Percentiles rank a stretch among this genome's conserved stretches.
phyloP scores from a whole-genome alignment of 2,113 vertebrate species.

The Cyphomyrus discorhynchus region DNA sequence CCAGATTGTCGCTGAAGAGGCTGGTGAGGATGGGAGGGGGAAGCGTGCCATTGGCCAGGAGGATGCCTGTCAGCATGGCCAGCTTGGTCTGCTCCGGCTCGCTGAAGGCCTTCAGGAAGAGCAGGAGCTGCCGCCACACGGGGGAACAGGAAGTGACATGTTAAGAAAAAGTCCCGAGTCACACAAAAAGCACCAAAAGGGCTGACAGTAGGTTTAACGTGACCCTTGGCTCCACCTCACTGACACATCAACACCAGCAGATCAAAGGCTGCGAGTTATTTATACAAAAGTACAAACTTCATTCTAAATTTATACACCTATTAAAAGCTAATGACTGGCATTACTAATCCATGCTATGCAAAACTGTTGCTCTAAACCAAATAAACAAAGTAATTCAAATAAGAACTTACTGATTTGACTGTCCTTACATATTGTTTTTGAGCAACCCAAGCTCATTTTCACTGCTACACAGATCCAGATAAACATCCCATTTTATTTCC shows the following conservation, averaged over 20 bases:
- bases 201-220: neutral
- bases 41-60: constrained; percentile 72
- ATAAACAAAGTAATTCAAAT: neutral
- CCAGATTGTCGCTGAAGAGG: constrained; percentile 82
- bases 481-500: neutral
- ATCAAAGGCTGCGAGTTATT: neutral
- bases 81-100: constrained; percentile 83
- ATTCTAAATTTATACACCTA: neutral
- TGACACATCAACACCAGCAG: neutral
- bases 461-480: neutral
- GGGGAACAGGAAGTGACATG: neutral
- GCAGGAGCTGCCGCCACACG: constrained; percentile 65
- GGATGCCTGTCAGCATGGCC: constrained; percentile 80
- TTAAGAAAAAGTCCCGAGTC: neutral
- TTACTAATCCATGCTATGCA: neutral
- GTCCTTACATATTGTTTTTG: neutral
- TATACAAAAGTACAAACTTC: neutral
- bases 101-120: constrained; percentile 88
- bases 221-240: neutral
- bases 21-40: constrained; percentile 79
- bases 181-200: neutral
- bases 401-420: neutral
- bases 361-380: neutral
- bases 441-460: neutral
- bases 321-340: neutral